These are phyloP conservation scores for Entomyzon cyanotis DNA, from an alignment of 2,113 vertebrate species.

Conservation along the genomic window DNA sequence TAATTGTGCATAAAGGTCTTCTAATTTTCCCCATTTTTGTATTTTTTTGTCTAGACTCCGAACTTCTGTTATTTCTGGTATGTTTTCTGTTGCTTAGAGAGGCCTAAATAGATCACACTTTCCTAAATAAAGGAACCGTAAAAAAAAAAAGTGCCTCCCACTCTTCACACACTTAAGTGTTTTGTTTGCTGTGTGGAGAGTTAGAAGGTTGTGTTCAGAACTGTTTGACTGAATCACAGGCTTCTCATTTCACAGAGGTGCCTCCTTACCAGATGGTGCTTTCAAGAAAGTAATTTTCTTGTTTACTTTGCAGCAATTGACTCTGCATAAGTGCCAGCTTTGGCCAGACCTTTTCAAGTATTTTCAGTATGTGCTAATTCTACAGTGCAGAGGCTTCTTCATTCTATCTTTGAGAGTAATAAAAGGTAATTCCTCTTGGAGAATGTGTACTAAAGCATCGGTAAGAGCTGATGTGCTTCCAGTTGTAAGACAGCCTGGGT, in stretches of 20 bases:
- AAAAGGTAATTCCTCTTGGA: background rate
- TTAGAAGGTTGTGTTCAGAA: background rate
- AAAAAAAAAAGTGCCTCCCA: background rate
- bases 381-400: background rate
- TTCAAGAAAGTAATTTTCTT: slow-evolving; percentile 17
- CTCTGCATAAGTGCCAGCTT: background rate
- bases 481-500: background rate
- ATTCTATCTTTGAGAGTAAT: background rate
- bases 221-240: background rate
- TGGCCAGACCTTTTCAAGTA: background rate
- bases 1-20: background rate
- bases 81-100: background rate
- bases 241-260: background rate
- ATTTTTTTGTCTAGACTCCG: background rate
- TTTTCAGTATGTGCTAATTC: background rate
- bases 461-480: background rate
- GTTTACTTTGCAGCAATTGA: background rate
- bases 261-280: background rate
- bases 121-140: background rate
- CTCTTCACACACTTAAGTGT: background rate
- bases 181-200: background rate
- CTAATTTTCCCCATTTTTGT: background rate
- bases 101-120: background rate
- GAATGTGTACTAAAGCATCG: accelerated
- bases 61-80: background rate